Evolutionary conservation across 2,113 vertebrate genomes (phyloP).

Genomic region (Vulpes vulpes): DNA sequence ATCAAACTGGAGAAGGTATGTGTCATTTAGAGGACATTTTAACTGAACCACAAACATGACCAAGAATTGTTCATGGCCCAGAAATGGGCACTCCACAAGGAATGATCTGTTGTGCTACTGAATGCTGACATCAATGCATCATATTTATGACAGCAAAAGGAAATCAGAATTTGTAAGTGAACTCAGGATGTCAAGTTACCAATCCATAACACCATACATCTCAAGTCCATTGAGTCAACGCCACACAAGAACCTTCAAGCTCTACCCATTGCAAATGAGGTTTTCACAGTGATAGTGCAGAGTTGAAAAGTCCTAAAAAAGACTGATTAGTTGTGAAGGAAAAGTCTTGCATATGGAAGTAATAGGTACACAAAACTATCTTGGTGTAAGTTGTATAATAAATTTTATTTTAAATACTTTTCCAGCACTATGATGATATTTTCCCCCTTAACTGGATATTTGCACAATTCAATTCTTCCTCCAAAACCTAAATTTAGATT

Average conservation of each 20-base stretch:
- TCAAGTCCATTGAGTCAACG: background rate
- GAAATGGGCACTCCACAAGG: background rate
- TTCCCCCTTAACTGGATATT: background rate
- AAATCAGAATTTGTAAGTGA: background rate
- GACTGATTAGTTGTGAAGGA: background rate
- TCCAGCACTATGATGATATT: background rate
- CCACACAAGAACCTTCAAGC: background rate
- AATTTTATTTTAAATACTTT: conserved; percentile 29
- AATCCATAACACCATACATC: background rate
- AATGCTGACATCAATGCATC: background rate
- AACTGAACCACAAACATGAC: background rate
- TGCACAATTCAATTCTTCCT: conserved; percentile 34
- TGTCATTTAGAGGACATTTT: background rate
- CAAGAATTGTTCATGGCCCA: background rate
- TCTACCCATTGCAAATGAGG: background rate
- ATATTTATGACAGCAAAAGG: background rate
- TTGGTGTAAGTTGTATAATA: background rate
- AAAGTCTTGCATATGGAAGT: background rate
- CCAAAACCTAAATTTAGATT: background rate
- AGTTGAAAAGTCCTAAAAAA: background rate
- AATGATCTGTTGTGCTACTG: background rate
- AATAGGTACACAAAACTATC: background rate
- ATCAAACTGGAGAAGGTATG: background rate
- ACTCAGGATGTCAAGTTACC: background rate
- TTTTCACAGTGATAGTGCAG: background rate